A percentile compares a stretch with the other conserved stretches of the same genome.
Conservation (phyloP, 1,140 invertebrate genomes). For the Arctopsyche grandis region DNA sequence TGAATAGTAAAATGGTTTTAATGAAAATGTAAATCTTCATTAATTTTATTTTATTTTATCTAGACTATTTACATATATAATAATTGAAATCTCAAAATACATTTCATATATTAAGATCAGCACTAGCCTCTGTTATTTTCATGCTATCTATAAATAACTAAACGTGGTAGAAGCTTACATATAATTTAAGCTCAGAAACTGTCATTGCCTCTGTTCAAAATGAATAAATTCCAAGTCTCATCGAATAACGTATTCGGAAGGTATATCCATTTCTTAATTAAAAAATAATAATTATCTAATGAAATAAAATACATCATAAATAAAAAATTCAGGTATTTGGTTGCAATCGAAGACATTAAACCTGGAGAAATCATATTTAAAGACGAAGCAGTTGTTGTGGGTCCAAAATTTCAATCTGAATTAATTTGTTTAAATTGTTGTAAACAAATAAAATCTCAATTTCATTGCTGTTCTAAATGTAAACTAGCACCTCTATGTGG, state of each 20-base stretch:
- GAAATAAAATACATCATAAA: too few species aligned
- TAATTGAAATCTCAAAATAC: too few species aligned
- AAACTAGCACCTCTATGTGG: slow-evolving; percentile 68
- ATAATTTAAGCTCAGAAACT: not conserved
- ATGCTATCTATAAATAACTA: not conserved
- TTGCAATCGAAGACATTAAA: slow-evolving; percentile 69
- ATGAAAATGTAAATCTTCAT: too few species aligned
- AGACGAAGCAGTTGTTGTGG: slow-evolving; percentile 70
- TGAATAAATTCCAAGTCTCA: slow-evolving; percentile 15
- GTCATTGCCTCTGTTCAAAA: too few species aligned
- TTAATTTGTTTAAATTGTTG: slow-evolving; percentile 72
- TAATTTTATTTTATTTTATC: too few species aligned
- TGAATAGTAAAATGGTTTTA: too few species aligned
- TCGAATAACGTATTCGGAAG: slow-evolving; percentile 41
- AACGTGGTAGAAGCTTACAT: too few species aligned
- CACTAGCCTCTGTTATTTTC: not conserved
- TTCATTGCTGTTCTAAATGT: slow-evolving; percentile 66
- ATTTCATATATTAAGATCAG: too few species aligned
- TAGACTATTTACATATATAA: too few species aligned
- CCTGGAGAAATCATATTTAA: slow-evolving; percentile 71
- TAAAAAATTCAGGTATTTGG: slow-evolving; percentile 64
- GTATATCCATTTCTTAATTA: slow-evolving; percentile 11
- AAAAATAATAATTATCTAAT: too few species aligned
- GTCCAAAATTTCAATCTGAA: slow-evolving; percentile 65
- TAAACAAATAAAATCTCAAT: slow-evolving; percentile 61